A percentile compares a stretch with the other conserved stretches of the same genome.
Conservation (phyloP, 1,140 invertebrate genomes). For the Papilio glaucus region DNA sequence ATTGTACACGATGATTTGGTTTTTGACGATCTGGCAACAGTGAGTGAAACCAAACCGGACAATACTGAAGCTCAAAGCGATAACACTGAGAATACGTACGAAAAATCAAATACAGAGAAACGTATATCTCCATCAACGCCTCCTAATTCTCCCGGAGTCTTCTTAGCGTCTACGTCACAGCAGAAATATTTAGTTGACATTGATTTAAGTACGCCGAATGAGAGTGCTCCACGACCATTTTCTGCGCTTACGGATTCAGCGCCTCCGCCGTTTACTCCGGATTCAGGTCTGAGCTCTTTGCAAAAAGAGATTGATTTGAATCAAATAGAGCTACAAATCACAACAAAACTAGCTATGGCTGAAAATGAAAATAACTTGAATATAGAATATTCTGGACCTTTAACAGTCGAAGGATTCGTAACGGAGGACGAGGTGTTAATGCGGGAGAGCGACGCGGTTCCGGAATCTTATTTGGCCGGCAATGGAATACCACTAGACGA, state of each 20-base stretch:
- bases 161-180: conserved; percentile 66
- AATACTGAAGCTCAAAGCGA: conserved; percentile 51
- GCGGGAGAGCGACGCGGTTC: conserved; percentile 53
- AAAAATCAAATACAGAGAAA: conserved; percentile 65
- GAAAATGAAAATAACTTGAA: conserved; percentile 83
- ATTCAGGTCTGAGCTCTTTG: conserved; percentile 45
- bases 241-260: neutral
- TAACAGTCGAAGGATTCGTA: conserved; percentile 60
- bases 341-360: conserved; percentile 78
- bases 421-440: conserved; percentile 51
- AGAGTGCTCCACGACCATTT: conserved; percentile 23
- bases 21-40: conserved; percentile 58
- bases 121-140: conserved; percentile 70
- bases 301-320: conserved; percentile 66
- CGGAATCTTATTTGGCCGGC: conserved; percentile 68
- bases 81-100: conserved; percentile 60
- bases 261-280: conserved; percentile 32
- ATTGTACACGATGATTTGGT: conserved; percentile 63
- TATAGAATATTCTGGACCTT: conserved; percentile 77
- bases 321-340: conserved; percentile 75
- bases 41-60: conserved; percentile 57
- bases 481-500: conserved; percentile 71
- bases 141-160: conserved; percentile 74
- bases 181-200: conserved; percentile 71
- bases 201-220: conserved; percentile 52